phyloP scores from a whole-genome alignment of 2,113 vertebrate genomes.

The Bambusicola thoracicus region DNA sequence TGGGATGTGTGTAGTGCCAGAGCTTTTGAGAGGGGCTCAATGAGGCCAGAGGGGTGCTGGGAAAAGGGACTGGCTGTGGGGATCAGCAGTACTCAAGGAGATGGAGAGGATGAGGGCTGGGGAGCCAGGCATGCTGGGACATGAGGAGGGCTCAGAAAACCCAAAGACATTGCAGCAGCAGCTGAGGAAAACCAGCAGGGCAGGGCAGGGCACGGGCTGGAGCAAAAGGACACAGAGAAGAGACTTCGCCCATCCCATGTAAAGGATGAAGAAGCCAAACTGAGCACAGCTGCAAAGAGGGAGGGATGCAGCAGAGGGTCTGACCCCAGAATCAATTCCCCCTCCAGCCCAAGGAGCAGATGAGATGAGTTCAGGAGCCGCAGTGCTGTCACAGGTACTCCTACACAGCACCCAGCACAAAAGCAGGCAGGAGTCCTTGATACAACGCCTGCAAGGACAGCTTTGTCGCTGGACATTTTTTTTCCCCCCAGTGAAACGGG shows the following conservation, averaged over 20 bases:
- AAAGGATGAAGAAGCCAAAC: neutral
- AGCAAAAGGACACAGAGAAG: neutral
- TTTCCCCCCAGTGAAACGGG: neutral
- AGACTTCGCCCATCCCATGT: accelerated
- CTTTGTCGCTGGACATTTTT: neutral
- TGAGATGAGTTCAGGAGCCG: neutral
- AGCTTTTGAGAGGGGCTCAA: neutral
- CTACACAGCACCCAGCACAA: neutral
- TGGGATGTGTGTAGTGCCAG: neutral
- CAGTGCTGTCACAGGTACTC: neutral
- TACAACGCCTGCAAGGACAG: neutral
- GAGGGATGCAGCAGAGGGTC: accelerated
- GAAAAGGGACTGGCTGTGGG: neutral
- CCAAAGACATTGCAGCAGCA: neutral
- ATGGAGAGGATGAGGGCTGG: neutral
- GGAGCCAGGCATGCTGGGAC: neutral
- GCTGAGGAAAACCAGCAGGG: neutral
- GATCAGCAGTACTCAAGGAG: neutral
- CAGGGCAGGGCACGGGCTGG: neutral
- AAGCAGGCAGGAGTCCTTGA: neutral
- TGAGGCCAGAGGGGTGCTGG: neutral
- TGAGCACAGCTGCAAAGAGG: neutral
- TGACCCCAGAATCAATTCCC: neutral
- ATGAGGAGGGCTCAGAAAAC: neutral
- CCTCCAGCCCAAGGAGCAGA: neutral